phyloP scores from a whole-genome alignment of 2,888 invertebrate genomes.

The Metacarcinus magister region DNA sequence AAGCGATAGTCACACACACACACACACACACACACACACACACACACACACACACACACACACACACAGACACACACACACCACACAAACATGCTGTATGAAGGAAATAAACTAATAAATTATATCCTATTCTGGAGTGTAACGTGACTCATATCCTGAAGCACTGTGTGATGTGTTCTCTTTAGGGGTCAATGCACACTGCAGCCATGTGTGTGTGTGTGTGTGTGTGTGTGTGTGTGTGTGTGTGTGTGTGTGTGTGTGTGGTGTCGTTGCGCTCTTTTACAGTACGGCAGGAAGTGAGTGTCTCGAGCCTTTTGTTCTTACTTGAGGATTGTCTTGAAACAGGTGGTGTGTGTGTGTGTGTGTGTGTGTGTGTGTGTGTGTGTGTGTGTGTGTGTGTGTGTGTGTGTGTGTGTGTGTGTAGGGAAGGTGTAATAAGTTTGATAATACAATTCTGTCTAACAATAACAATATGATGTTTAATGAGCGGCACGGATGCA shows the following conservation, averaged over 20 bases:
- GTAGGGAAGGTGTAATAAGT: background rate
- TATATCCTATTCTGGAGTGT: background rate
- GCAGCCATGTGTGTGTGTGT: background rate
- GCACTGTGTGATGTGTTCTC: background rate
- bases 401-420: background rate
- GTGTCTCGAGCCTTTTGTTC: background rate
- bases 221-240: background rate
- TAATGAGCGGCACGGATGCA: background rate
- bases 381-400: no score
- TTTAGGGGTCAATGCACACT: background rate
- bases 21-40: slow-evolving; percentile 28
- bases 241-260: background rate
- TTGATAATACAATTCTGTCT: no score
- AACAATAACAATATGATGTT: background rate
- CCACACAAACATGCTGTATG: no score
- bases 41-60: slow-evolving; percentile 22
- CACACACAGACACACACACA: background rate
- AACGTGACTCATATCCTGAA: background rate
- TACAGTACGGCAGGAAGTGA: background rate
- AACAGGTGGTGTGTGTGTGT: background rate
- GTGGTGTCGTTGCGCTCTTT: background rate
- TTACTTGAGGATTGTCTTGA: background rate
- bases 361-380: background rate
- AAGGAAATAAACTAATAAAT: background rate
- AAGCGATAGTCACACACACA: slow-evolving; percentile 30